Percentiles rank a stretch among this genome's conserved stretches.
phyloP scores from a whole-genome alignment of 2,113 vertebrate genomes.

The Geothlypis trichas region DNA sequence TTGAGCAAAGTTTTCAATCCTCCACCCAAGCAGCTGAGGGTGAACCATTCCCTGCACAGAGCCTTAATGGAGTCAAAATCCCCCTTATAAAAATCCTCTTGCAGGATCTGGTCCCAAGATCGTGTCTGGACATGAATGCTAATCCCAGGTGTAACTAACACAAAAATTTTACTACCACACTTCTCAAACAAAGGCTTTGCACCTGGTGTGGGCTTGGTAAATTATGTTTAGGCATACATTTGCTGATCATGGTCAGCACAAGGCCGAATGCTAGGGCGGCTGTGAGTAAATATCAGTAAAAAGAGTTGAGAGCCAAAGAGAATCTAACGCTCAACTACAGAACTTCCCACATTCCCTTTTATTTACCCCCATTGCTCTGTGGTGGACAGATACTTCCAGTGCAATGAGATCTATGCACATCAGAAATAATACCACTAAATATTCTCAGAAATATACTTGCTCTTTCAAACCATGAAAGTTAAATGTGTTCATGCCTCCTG shows the following conservation, averaged over 20 bases:
- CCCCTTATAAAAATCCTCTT: slow-evolving; percentile 13
- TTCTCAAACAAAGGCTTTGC: background rate
- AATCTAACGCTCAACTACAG: background rate
- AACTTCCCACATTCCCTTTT: background rate
- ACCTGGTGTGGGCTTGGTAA: background rate
- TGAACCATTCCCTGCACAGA: background rate
- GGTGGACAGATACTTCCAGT: background rate
- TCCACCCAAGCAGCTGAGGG: background rate
- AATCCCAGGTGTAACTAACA: slow-evolving; percentile 32
- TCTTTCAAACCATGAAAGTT: background rate
- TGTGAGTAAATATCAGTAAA: background rate
- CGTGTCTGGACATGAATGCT: background rate
- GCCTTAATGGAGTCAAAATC: background rate
- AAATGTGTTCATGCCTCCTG: background rate
- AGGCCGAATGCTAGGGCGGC: background rate
- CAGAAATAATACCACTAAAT: background rate
- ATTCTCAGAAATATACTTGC: background rate
- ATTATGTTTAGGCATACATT: background rate
- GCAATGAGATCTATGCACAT: accelerated
- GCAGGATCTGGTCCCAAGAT: background rate
- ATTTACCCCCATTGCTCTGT: background rate
- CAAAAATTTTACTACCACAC: background rate
- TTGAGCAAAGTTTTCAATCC: background rate
- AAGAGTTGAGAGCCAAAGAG: background rate
- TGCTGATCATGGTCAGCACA: background rate